Evolutionary conservation across 2,797 vertebrate species (phyloP).

Genomic region (Ataeniobius toweri): DNA sequence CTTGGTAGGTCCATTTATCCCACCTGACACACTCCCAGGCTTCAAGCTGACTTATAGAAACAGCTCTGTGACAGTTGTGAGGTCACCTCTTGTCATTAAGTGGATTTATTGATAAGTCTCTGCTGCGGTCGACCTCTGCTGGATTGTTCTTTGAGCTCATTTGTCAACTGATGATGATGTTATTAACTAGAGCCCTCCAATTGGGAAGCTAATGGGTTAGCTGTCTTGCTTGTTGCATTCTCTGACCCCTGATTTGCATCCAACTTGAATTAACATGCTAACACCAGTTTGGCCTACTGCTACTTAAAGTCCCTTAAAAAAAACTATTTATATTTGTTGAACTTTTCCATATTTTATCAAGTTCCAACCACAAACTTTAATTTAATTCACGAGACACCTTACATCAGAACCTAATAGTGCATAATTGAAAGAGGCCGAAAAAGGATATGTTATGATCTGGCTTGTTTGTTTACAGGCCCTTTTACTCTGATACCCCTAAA

Average conservation of each 20-base stretch:
- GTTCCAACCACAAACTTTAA: too few species aligned
- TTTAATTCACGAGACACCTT: too few species aligned
- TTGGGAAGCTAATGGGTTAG: not conserved
- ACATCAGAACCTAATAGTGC: too few species aligned
- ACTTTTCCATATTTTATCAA: not conserved
- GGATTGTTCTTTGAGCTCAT: slow-evolving; percentile 28
- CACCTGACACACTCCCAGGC: not conserved
- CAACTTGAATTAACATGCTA: not conserved
- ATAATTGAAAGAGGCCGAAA: too few species aligned
- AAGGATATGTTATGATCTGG: too few species aligned
- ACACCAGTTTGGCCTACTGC: not conserved
- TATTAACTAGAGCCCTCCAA: slow-evolving; percentile 13
- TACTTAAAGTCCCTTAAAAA: not conserved
- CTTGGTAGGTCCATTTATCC: slow-evolving; percentile 7
- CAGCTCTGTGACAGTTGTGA: slow-evolving; percentile 16
- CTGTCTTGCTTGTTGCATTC: not conserved
- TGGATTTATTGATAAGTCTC: slow-evolving; percentile 30
- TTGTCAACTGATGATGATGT: slow-evolving; percentile 42
- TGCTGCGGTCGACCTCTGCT: slow-evolving; percentile 15
- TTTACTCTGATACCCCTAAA: too few species aligned
- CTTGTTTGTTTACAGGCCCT: too few species aligned
- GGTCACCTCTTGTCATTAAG: slow-evolving; percentile 19
- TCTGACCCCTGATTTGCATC: not conserved
- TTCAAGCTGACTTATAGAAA: not conserved
- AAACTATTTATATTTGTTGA: not conserved